phyloP scores from a whole-genome alignment of 2,113 vertebrate genomes.

The Lathamus discolor region DNA sequence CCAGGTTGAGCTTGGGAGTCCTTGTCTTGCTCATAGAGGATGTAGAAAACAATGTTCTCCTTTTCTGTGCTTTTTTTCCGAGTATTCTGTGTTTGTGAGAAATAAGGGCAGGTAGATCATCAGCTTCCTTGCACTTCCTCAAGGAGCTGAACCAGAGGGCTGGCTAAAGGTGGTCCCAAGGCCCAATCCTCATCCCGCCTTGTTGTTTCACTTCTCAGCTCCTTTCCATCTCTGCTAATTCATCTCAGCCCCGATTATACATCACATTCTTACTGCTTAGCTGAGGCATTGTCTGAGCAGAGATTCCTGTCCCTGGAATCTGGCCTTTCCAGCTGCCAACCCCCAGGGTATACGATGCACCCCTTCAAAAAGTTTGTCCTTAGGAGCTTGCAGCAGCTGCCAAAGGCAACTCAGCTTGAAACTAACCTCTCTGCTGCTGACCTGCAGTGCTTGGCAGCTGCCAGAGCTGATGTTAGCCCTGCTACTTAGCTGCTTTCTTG shows the following conservation, averaged over 20 bases:
- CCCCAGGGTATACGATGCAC: neutral
- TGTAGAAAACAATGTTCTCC: neutral
- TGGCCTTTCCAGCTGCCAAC: neutral
- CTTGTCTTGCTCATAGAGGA: rapidly evolving
- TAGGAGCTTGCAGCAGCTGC: neutral
- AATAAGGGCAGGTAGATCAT: neutral
- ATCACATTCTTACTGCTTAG: neutral
- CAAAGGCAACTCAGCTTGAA: neutral
- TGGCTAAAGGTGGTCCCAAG: neutral
- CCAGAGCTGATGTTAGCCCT: neutral
- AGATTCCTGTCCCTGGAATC: neutral
- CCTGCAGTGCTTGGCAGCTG: neutral
- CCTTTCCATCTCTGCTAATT: neutral
- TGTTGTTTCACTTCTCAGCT: neutral
- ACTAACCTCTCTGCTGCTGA: neutral
- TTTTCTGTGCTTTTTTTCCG: neutral
- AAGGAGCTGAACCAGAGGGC: neutral
- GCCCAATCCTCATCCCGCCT: neutral
- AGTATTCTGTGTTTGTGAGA: neutral
- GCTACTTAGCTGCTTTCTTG: neutral
- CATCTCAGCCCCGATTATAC: neutral
- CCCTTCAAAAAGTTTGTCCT: neutral
- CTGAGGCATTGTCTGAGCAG: no score
- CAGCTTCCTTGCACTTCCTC: neutral
- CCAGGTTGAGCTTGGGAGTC: neutral